These are phyloP conservation scores for Rhineura floridana DNA, from an alignment of 2,113 vertebrate genomes.

Conservation along the genomic window DNA sequence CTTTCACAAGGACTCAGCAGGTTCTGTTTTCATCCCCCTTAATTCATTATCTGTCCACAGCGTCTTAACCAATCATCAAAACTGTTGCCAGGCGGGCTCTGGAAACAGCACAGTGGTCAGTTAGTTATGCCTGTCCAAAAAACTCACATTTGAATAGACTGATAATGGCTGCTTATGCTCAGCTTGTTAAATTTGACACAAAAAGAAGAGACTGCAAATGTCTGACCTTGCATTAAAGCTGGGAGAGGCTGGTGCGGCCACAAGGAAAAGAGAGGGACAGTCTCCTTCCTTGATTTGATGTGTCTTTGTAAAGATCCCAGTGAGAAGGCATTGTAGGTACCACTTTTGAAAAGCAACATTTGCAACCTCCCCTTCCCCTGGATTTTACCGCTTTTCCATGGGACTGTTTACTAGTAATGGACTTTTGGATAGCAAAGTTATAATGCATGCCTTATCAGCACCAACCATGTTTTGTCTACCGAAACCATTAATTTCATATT, in stretches of 20 bases:
- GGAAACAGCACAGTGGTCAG: rapidly evolving
- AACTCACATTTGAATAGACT: rapidly evolving
- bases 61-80: rapidly evolving
- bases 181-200: not conserved
- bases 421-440: not conserved
- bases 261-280: not conserved
- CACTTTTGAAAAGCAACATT: not conserved
- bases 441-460: rapidly evolving
- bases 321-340: not conserved
- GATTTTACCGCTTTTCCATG: not conserved
- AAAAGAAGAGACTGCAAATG: not conserved
- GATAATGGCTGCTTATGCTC: not conserved
- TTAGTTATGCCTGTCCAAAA: not conserved
- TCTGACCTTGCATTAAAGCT: not conserved
- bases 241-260: not conserved
- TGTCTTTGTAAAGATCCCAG: not conserved
- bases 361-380: not conserved
- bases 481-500: not conserved
- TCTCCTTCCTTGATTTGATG: not conserved
- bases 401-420: not conserved
- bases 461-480: not conserved
- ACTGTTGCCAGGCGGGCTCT: not conserved
- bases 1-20: rapidly evolving
- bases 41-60: rapidly evolving
- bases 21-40: not conserved